A percentile compares a stretch with the other conserved stretches of the same genome.
These are phyloP conservation scores for Phyto melanocephala DNA, from an alignment of 2,888 invertebrate species.

Conservation along the genomic window DNA sequence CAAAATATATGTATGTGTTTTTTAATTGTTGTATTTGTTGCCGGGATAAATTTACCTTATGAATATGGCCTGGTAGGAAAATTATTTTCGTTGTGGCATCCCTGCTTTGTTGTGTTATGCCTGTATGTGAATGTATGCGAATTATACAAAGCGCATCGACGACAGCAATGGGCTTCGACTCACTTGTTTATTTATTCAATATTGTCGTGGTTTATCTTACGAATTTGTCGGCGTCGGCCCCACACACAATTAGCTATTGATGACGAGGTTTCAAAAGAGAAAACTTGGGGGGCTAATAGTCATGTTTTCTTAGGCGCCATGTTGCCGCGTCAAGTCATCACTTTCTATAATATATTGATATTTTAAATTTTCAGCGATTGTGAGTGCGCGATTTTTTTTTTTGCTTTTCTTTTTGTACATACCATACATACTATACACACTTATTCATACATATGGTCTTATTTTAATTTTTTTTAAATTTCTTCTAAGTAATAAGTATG, in stretches of 20 bases:
- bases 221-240: constrained; percentile 71
- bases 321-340: constrained; percentile 76
- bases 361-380: constrained; percentile 60
- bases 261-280: constrained; percentile 31
- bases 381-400: constrained; percentile 53
- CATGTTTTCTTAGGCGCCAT: constrained; percentile 74
- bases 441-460: no score
- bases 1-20: no score
- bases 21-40: no score
- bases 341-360: constrained; percentile 71
- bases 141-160: neutral
- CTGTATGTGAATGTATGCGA: constrained; percentile 7
- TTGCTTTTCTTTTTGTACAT: constrained; percentile 14
- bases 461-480: neutral
- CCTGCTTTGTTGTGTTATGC: no score
- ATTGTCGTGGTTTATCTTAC: constrained; percentile 67
- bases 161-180: constrained; percentile 36
- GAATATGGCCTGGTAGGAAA: no score
- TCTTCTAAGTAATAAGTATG: no score
- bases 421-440: no score
- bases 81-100: no score
- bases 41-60: neutral
- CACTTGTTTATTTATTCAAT: constrained; percentile 64
- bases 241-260: constrained; percentile 47
- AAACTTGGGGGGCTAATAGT: constrained; percentile 65